These are phyloP conservation scores for Psylliodes chrysocephalus DNA, from an alignment of 2,888 invertebrate genomes.

Conservation along the genomic window DNA sequence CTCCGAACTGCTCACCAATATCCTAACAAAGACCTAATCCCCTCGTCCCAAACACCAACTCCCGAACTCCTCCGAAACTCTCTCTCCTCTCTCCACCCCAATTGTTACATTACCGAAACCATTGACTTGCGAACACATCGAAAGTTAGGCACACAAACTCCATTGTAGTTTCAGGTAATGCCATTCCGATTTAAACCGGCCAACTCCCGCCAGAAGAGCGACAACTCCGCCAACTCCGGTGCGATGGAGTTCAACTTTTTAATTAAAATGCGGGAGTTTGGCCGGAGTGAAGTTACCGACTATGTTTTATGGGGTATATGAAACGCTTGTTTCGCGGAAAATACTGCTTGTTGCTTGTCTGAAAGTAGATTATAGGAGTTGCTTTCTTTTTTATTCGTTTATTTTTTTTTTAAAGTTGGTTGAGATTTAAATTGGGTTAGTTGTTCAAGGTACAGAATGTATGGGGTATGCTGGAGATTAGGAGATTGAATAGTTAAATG, in stretches of 20 bases:
- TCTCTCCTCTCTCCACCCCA: conserved; percentile 20
- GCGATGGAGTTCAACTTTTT: conserved; percentile 30
- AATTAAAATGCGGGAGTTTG: conserved; percentile 27
- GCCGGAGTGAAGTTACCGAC: conserved; percentile 18
- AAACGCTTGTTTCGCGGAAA: conserved; percentile 28
- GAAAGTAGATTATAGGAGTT: conserved; percentile 21
- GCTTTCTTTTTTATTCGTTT: conserved; percentile 13
- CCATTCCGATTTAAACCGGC: conserved; percentile 35
- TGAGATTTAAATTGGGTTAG: conserved; percentile 25
- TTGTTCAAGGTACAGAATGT: conserved; percentile 9
- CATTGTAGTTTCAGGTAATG: conserved; percentile 35
- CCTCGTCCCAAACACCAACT: conserved; percentile 19
- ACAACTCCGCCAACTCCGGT: conserved; percentile 19
- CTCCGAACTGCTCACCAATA: conserved; percentile 26
- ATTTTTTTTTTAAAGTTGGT: conserved; percentile 10
- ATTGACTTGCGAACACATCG: conserved; percentile 34
- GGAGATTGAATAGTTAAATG: neutral
- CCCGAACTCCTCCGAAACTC: conserved; percentile 22
- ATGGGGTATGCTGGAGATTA: conserved; percentile 3
- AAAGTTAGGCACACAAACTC: conserved; percentile 38
- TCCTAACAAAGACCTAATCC: conserved; percentile 24
- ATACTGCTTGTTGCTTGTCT: conserved; percentile 14
- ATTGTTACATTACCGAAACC: conserved; percentile 32
- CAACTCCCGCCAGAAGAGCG: conserved; percentile 19
- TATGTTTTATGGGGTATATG: conserved; percentile 27